Conservation (phyloP, 2,113 vertebrate genomes). For the Puffinus mauretanicus region DNA sequence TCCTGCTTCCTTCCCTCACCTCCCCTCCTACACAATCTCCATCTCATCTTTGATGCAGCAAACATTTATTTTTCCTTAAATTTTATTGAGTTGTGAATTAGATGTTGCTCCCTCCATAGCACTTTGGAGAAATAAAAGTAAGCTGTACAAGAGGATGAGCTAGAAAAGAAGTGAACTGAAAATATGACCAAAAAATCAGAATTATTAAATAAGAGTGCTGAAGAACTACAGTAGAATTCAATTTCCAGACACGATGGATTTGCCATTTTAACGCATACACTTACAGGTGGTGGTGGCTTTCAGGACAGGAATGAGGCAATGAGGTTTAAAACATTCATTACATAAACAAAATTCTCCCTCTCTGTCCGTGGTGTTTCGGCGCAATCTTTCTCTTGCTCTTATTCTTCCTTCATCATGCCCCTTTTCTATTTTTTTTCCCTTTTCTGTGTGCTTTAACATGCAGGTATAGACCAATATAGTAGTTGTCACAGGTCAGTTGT, state of each 20-base stretch:
- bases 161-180: background rate
- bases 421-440: background rate
- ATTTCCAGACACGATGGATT: background rate
- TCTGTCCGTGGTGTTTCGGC: background rate
- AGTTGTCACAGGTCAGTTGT: background rate
- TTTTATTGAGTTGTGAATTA: background rate
- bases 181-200: background rate
- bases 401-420: background rate
- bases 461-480: background rate
- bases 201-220: constrained; percentile 4
- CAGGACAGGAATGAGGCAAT: background rate
- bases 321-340: background rate
- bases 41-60: background rate
- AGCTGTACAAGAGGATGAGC: background rate
- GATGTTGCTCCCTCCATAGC: background rate
- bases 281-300: background rate
- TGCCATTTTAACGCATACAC: background rate
- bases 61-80: constrained; percentile 7
- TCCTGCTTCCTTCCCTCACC: background rate
- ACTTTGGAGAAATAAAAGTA: constrained; percentile 30
- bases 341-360: background rate
- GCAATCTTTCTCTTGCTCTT: background rate
- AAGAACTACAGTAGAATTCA: background rate
- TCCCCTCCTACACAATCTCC: background rate
- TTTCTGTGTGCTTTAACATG: background rate